Evolutionary conservation across 2,113 vertebrate species (phyloP).

Genomic region (Pseudonaja textilis): DNA sequence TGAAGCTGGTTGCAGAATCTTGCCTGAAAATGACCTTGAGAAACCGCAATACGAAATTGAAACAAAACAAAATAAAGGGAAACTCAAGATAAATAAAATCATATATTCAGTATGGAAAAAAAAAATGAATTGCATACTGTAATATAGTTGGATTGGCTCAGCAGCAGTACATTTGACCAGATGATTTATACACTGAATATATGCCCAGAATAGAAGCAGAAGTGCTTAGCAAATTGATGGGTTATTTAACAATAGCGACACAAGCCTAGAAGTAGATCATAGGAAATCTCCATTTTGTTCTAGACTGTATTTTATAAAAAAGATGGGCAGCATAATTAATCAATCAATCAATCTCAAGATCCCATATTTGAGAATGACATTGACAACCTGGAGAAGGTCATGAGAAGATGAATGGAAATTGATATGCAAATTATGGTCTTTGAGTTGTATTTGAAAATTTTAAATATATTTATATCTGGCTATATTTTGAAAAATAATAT

Average conservation of each 20-base stretch:
- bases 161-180: background rate
- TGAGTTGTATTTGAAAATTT: too few relatives aligned
- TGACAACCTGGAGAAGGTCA: too few relatives aligned
- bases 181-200: background rate
- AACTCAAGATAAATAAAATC: background rate
- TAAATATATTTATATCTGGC: too few relatives aligned
- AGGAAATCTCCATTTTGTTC: background rate
- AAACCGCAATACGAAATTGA: background rate
- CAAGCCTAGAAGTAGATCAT: background rate
- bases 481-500: too few relatives aligned
- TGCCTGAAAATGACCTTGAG: background rate
- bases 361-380: background rate
- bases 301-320: background rate
- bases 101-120: background rate
- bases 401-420: too few relatives aligned
- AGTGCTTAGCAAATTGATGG: background rate
- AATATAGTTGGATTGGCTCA: background rate
- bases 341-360: background rate
- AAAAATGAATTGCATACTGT: background rate
- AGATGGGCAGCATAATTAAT: background rate
- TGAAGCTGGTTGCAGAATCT: background rate
- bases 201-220: background rate
- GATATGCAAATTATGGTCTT: too few relatives aligned
- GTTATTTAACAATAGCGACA: background rate
- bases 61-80: background rate